Evolutionary conservation across 2,113 vertebrate genomes (phyloP).

Genomic region (Tamias sibiricus): DNA sequence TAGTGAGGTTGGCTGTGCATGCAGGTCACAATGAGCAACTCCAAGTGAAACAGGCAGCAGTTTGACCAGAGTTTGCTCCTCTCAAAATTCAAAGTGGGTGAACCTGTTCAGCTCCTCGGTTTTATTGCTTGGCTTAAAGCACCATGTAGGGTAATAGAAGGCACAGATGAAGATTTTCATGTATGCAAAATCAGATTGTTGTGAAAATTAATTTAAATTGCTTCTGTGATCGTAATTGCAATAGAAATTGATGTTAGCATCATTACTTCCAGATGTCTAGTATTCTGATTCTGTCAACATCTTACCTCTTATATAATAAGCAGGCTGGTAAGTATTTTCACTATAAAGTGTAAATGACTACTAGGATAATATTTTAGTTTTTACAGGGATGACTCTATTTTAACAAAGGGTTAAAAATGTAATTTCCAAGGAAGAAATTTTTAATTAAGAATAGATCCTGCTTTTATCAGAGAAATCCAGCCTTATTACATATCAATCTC

Average conservation of each 20-base stretch:
- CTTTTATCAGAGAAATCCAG: not conserved
- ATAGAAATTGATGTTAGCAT: constrained; percentile 18
- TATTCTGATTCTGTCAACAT: not conserved
- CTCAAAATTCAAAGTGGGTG: not conserved
- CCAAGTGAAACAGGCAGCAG: not conserved
- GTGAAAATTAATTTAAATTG: not conserved
- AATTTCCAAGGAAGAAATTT: not conserved
- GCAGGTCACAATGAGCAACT: not conserved
- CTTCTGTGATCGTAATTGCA: not conserved
- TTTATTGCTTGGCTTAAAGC: not conserved
- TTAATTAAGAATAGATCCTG: not conserved
- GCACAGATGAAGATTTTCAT: not conserved
- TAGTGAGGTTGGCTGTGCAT: not conserved
- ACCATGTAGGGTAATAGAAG: not conserved
- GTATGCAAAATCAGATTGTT: not conserved
- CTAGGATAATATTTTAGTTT: not conserved
- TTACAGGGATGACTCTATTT: not conserved
- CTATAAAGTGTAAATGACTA: not conserved
- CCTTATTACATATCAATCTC: not conserved
- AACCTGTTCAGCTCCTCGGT: not conserved
- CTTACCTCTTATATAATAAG: not conserved
- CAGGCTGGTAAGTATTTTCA: not conserved
- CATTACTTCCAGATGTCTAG: not conserved
- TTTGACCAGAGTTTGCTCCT: not conserved
- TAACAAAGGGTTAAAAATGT: not conserved